phyloP scores from a whole-genome alignment of 2,797 vertebrate species.

The Cossypha niveicapilla region DNA sequence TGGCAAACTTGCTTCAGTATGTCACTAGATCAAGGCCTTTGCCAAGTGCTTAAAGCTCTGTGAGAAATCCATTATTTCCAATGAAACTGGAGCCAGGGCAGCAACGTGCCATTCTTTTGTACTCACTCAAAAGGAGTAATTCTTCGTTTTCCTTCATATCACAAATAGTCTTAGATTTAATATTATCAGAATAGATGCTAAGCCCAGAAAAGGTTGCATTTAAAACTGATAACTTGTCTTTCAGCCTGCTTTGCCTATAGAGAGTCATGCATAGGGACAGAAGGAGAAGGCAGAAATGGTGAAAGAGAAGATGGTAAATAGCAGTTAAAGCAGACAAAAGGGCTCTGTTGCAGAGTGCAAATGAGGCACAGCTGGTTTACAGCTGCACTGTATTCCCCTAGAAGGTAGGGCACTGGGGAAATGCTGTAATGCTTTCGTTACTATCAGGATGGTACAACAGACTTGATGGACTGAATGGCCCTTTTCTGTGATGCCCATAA shows the following conservation, averaged over 20 bases:
- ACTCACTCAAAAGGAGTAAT: not conserved
- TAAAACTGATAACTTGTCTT: constrained; percentile 44
- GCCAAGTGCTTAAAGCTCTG: not conserved
- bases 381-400: constrained; percentile 56
- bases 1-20: not conserved
- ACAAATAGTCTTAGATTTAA: constrained; percentile 3
- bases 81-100: not conserved
- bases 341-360: constrained; percentile 61
- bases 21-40: not conserved
- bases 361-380: constrained; percentile 72
- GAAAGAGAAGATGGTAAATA: constrained; percentile 17
- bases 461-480: not conserved
- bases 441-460: constrained; percentile 12
- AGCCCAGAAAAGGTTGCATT: not conserved
- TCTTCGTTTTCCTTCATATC: not conserved
- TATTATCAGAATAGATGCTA: not conserved
- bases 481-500: not conserved
- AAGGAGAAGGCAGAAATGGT: not conserved
- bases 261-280: not conserved
- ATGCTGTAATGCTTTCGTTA: constrained; percentile 14
- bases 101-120: not conserved
- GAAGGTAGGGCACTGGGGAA: constrained; percentile 49
- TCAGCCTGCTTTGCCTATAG: constrained; percentile 50
- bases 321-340: constrained; percentile 65
- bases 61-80: constrained; percentile 18